Conservation (phyloP, 2,113 vertebrate species). For the Lepisosteus oculatus region DNA sequence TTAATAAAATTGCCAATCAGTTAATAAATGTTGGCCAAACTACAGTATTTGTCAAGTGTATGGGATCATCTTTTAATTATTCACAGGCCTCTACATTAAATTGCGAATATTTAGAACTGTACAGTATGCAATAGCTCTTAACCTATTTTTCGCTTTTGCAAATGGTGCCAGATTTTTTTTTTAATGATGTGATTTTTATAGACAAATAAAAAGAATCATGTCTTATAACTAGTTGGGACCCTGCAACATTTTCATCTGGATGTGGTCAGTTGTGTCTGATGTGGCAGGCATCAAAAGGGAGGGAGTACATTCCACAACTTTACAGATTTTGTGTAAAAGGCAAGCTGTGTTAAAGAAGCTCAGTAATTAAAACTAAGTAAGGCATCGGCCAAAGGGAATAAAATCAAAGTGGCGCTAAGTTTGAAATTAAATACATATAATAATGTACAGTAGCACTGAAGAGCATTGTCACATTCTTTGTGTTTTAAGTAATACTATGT, state of each 20-base stretch:
- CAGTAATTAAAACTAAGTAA: constrained; percentile 25
- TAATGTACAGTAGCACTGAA: no score
- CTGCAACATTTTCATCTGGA: not conserved
- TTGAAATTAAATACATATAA: not conserved
- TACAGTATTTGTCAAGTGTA: no score
- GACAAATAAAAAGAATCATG: not conserved
- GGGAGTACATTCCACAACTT: constrained; percentile 5
- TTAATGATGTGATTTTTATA: not conserved
- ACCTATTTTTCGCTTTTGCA: not conserved
- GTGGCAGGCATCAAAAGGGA: constrained; percentile 9
- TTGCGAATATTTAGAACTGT: no score
- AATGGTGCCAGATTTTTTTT: not conserved
- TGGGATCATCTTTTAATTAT: no score
- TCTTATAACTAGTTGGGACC: not conserved
- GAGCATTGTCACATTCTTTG: not conserved
- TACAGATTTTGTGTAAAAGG: not conserved
- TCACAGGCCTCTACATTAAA: no score
- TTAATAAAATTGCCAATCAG: no score
- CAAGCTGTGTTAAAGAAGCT: constrained; percentile 16
- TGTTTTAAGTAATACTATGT: not conserved
- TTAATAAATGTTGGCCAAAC: no score
- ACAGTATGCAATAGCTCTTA: no score
- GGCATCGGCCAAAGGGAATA: not conserved
- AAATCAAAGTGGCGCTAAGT: not conserved
- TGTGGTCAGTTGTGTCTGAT: constrained; percentile 12